Conservation (phyloP, 1,140 invertebrate species). For the Pseudomyrmex dendroicus region DNA sequence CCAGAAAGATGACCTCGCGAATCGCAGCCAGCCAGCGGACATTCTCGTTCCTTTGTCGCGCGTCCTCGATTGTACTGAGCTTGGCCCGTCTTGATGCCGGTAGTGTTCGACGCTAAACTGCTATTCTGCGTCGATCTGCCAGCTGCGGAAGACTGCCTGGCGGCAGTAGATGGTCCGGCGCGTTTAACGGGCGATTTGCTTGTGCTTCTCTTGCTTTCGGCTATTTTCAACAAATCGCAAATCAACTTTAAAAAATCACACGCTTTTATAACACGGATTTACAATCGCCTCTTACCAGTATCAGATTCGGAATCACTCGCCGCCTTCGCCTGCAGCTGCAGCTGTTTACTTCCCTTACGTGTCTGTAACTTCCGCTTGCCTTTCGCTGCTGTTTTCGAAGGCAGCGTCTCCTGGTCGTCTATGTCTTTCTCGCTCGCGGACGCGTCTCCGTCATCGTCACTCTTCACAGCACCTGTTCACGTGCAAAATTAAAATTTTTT, state of each 20-base stretch:
- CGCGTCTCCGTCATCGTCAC: constrained; percentile 81
- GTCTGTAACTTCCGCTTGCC: constrained; percentile 84
- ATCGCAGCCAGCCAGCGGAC: constrained; percentile 95
- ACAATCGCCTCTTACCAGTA: constrained; percentile 77
- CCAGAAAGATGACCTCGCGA: constrained; percentile 96
- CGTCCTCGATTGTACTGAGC: constrained; percentile 79
- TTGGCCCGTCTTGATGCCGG: constrained; percentile 74
- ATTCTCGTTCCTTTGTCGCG: constrained; percentile 89
- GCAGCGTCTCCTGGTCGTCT: constrained; percentile 72
- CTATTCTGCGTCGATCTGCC: constrained; percentile 75
- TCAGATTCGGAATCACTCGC: constrained; percentile 86
- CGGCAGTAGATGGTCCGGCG: constrained; percentile 78
- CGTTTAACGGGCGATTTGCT: constrained; percentile 88
- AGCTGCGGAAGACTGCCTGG: constrained; percentile 72
- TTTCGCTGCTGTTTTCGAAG: constrained; percentile 77
- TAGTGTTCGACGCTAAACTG: constrained; percentile 66
- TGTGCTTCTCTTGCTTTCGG: constrained; percentile 84
- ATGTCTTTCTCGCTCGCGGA: constrained; percentile 81
- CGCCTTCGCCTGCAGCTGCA: constrained; percentile 79
- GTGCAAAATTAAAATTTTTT: constrained; percentile 16
- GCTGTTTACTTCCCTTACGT: constrained; percentile 83
- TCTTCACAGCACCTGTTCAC: constrained; percentile 75
- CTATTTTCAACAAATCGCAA: constrained; percentile 74
- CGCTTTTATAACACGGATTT: not conserved
- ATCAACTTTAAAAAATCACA: not conserved